Percentiles rank a stretch among this genome's conserved stretches.
phyloP scores from a whole-genome alignment of 2,888 invertebrate genomes.

The Clusia tigrina region DNA sequence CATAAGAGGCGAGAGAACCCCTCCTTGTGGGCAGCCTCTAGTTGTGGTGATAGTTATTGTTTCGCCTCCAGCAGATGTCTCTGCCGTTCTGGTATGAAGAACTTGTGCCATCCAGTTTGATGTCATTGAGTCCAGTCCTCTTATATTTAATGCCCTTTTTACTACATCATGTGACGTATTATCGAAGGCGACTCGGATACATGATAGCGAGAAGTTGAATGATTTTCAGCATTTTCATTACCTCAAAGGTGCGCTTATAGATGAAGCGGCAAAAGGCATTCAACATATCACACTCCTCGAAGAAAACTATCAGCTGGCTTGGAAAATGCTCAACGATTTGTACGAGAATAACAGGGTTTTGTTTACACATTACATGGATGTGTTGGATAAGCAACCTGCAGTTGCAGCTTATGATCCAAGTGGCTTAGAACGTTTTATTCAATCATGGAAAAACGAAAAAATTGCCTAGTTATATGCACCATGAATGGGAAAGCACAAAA shows the following conservation, averaged over 20 bases:
- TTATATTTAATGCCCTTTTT: too few relatives aligned
- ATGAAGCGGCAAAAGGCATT: conserved; percentile 21
- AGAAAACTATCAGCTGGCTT: conserved; percentile 18
- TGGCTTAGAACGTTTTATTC: conserved; percentile 23
- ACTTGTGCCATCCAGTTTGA: too few relatives aligned
- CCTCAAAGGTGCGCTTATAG: conserved; percentile 14
- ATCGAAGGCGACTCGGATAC: too few relatives aligned
- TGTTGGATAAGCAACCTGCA: conserved; percentile 10
- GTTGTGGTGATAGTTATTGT: too few relatives aligned
- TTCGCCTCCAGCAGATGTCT: too few relatives aligned
- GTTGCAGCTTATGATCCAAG: conserved; percentile 14
- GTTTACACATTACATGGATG: conserved; percentile 20
- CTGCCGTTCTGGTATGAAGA: too few relatives aligned
- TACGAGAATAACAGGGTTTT: too few relatives aligned
- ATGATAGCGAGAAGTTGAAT: too few relatives aligned
- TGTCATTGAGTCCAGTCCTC: too few relatives aligned
- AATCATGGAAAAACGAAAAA: conserved; percentile 16
- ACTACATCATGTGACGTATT: too few relatives aligned
- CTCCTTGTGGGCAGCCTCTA: too few relatives aligned
- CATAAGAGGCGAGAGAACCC: too few relatives aligned
- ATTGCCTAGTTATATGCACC: conserved; percentile 12
- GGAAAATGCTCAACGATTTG: conserved; percentile 20
- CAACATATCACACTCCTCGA: conserved; percentile 17
- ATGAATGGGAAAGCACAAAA: conserved; percentile 22
- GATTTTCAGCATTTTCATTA: conserved; percentile 21